phyloP scores from a whole-genome alignment of 2,888 invertebrate genomes.

The Gerris lacustris region DNA sequence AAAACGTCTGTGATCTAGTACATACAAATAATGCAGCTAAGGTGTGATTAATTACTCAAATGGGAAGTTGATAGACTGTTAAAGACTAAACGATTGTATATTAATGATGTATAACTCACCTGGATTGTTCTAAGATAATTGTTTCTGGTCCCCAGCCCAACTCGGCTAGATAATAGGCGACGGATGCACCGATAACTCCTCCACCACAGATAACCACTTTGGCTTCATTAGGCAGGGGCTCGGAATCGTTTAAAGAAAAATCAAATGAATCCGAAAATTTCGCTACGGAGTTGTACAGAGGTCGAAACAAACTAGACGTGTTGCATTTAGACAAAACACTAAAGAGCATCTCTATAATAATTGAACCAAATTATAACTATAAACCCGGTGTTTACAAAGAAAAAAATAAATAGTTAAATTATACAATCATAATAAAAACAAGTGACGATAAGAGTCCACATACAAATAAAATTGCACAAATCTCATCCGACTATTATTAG shows the following conservation, averaged over 20 bases:
- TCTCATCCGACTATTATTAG: no score
- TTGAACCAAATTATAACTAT: not conserved
- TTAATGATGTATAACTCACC: constrained; percentile 45
- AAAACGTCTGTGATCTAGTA: no score
- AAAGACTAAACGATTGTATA: no score
- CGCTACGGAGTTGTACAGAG: not conserved
- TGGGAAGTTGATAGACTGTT: no score
- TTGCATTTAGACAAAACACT: not conserved
- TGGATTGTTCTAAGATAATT: constrained; percentile 71
- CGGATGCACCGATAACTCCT: constrained; percentile 81
- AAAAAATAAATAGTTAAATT: no score
- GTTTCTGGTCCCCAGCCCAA: constrained; percentile 73
- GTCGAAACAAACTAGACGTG: not conserved
- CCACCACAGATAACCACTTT: constrained; percentile 82
- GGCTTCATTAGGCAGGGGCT: constrained; percentile 23
- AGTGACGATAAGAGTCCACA: no score
- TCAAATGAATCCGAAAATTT: not conserved
- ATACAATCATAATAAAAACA: not conserved
- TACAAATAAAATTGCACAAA: no score
- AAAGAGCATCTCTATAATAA: not conserved
- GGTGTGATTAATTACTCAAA: no score
- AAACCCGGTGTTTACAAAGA: no score
- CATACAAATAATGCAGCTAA: no score
- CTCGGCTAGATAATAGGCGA: constrained; percentile 76
- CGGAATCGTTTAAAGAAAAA: not conserved